Percentiles rank a stretch among this genome's conserved stretches.
These are phyloP conservation scores for Semnopithecus entellus DNA, from an alignment of 2,113 vertebrate species.

Conservation along the genomic window DNA sequence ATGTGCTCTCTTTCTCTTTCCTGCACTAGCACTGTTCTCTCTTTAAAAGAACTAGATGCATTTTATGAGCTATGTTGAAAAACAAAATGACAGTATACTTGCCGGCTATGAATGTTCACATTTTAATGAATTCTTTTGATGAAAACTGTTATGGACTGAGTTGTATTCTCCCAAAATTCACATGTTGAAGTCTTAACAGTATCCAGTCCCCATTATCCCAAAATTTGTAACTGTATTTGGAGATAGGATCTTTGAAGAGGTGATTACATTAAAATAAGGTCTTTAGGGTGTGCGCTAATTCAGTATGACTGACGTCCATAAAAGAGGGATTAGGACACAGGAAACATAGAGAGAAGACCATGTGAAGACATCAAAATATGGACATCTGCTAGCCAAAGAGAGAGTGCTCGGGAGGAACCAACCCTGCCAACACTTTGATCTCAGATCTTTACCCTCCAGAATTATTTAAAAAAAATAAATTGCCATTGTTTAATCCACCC, in stretches of 20 bases:
- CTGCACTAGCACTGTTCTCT: neutral
- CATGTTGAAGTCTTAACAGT: neutral
- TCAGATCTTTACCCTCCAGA: neutral
- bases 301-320: neutral
- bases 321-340: neutral
- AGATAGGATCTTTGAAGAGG: neutral
- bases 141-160: neutral
- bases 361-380: neutral
- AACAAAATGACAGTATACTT: conserved; percentile 32
- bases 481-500: neutral
- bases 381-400: neutral
- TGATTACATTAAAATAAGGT: neutral
- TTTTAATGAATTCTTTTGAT: conserved; percentile 33
- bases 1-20: neutral
- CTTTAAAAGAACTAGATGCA: conserved; percentile 12
- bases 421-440: neutral
- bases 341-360: neutral
- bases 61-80: conserved; percentile 31
- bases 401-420: neutral
- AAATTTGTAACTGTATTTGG: neutral
- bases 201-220: neutral
- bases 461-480: neutral
- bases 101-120: neutral
- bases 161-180: neutral
- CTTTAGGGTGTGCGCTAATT: neutral